phyloP scores from a whole-genome alignment of 1,140 invertebrate genomes.

The Nylanderia fulva region DNA sequence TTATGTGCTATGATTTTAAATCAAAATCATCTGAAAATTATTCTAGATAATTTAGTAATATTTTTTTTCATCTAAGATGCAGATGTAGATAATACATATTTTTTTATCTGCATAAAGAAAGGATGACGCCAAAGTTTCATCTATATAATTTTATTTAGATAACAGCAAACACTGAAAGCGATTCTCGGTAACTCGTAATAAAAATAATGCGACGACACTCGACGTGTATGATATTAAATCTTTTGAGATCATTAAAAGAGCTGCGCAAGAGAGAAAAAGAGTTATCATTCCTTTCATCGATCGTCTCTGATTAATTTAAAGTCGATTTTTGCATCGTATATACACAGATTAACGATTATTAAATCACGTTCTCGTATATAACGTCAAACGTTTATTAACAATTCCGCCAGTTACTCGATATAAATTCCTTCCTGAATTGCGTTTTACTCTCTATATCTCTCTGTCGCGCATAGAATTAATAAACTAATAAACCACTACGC shows the following conservation, averaged over 20 bases:
- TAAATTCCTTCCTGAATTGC: slow-evolving; percentile 44
- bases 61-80: no score
- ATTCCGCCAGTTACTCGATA: slow-evolving; percentile 25
- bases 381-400: slow-evolving; percentile 52
- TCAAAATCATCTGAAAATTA: no score
- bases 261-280: slow-evolving; percentile 4
- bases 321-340: slow-evolving; percentile 20
- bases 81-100: no score
- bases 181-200: slow-evolving; percentile 10
- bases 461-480: slow-evolving; percentile 14
- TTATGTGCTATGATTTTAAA: no score
- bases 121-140: no score
- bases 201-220: slow-evolving; percentile 10
- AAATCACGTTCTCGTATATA: slow-evolving; percentile 8
- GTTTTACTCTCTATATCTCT: neutral
- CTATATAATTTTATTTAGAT: no score
- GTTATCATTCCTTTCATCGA: neutral
- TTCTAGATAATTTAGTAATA: no score
- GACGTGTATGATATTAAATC: slow-evolving; percentile 39
- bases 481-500: slow-evolving; percentile 46
- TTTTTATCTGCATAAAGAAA: no score
- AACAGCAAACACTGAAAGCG: no score
- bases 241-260: slow-evolving; percentile 32
- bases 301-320: slow-evolving; percentile 21
- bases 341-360: slow-evolving; percentile 41